Base-by-base conservation (phyloP, 2,797 vertebrate species). In the Chaetodon trifasciatus region DNA sequence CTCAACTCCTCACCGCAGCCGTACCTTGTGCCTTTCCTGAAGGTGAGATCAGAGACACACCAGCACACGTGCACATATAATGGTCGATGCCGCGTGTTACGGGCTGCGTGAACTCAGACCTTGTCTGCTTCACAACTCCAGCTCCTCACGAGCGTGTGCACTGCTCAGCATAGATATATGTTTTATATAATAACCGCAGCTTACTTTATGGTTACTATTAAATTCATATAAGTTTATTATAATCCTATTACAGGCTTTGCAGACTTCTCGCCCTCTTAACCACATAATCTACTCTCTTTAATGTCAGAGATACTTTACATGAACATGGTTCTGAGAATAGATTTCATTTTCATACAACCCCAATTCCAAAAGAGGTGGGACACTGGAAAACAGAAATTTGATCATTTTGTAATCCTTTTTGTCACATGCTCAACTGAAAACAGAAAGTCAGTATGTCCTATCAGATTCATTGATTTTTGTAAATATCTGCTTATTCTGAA, bases 21-120 rank as follows among this genome's bases (percentile, higher is more conserved):
- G 74, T 98, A 97, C 91, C 97, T 98, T 91, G 97, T 98, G 96
- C 97, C 97, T 97, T 98, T 98, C 93, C 94, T 98, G 79, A 98
- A 98, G 97, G 97, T 98, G 92, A 95, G 60, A 65, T 61, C 47
- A 63, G 13, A 37, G 24, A 55, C 60, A 44, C 16, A 37, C 19
- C 10, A n/a, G 16, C 16, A 69, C 12, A 74, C 12, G 50, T 8
- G 3, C n/a, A 10, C 10, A 62, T 37, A 35, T 11, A 39, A 32
- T 69, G 28, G n/a, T 21, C 42, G 35, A 35, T 37, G n/a, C 11
- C 24, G 37, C 37, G 9, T 62, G 24, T 37, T 58, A 23, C 17
- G 42, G 11, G 42, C 24, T 55, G 1, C 16, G 24, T 35, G 28
- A 53, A 61, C 40, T 49, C 61, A 47, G 35, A 68, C 24, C 35